Base-by-base conservation (phyloP, 2,888 invertebrate species). In the Dioctria rufipes region DNA sequence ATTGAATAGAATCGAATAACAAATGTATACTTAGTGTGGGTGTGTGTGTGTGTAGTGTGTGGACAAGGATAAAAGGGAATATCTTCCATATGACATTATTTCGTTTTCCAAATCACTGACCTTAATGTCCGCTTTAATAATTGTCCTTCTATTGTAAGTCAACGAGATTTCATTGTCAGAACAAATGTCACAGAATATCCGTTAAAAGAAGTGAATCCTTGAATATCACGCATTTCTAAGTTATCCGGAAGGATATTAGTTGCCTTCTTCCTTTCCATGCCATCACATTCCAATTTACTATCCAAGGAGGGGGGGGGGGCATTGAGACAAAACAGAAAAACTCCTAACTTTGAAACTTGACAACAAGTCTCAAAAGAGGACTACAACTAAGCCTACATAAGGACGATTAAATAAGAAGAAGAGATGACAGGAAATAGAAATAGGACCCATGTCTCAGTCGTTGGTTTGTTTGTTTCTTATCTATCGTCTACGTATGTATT, bases 91-190 rank as follows among this genome's bases (percentile, higher is more conserved):
- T 13, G 61, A 25, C 25, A 39, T 37, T 25, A 25, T 25, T 61
- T 61, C 2, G 37, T 37, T 37, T 61, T 61, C 61, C 39, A 73
- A 58, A 37, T 73, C 60, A 13, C 73, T 73, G 54, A 60, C 58
- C 73, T 40, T 58, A 58, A 73, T n/a, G 73, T 73, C 73, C 73
- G 58, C 42, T 58, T 60, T 73, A 42, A 73, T 73, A 58, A 73
- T 25, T 42, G 49, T 8, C 69, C 54, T 11, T 51, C 37, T 6
- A 11, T n/a, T 51, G 49, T 37, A 69, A 51, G 51, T 73, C 42
- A 54, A 25, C 25, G 25, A 58, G 73, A 60, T 73, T 73, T 42
- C 42, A 9, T 73, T 73, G 60, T 73, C 60, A 58, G 42, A 58
- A 58, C 58, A 54, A 73, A 58, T 73, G 58, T 60, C 40, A 54